phyloP scores from a whole-genome alignment of 2,113 vertebrate species.

The Himantopus leucocephalus region DNA sequence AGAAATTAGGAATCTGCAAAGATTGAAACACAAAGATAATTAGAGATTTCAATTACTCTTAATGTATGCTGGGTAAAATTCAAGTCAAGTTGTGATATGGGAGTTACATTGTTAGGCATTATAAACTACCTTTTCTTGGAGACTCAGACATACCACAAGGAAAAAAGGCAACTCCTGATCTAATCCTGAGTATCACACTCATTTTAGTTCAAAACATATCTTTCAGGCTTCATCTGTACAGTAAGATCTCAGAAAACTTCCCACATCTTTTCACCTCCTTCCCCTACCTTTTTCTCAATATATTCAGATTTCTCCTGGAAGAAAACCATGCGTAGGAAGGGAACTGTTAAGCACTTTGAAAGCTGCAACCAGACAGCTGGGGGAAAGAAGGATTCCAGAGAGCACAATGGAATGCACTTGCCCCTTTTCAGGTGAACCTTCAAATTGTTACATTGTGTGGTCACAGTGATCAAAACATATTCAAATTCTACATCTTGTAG shows the following conservation, averaged over 20 bases:
- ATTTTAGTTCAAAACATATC: neutral
- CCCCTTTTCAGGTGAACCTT: neutral
- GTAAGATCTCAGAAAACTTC: neutral
- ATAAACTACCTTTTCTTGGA: neutral
- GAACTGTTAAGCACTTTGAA: neutral
- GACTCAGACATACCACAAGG: neutral
- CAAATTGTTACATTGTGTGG: neutral
- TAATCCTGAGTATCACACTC: neutral
- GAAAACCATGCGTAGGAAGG: neutral
- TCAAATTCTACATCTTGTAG: neutral
- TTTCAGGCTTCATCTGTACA: neutral
- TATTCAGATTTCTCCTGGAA: neutral
- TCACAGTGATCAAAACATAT: neutral
- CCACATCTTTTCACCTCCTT: neutral
- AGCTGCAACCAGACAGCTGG: neutral
- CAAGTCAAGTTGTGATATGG: neutral
- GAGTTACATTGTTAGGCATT: neutral
- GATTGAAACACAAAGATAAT: neutral
- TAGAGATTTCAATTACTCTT: neutral
- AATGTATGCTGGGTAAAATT: neutral
- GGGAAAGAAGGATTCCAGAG: neutral
- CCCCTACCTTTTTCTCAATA: neutral
- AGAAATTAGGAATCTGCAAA: neutral
- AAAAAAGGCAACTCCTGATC: neutral
- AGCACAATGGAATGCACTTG: neutral